Base-by-base conservation (phyloP, 2,888 invertebrate species). In the Drosophila sordidula region DNA sequence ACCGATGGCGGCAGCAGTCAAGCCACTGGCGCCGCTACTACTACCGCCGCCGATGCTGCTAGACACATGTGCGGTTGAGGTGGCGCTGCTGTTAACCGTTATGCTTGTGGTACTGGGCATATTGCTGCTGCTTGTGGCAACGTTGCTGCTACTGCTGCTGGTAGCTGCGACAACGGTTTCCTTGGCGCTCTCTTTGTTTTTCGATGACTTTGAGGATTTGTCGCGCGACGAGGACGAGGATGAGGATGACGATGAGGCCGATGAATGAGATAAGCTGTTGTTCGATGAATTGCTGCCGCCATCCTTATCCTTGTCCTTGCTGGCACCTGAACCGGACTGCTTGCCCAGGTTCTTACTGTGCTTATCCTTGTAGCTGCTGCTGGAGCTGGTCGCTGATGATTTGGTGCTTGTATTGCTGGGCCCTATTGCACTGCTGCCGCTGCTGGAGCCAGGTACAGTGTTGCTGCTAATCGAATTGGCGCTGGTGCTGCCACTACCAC, bases 331-430 rank as follows among this genome's bases (percentile, higher is more conserved):
- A 6, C 74, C 61, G 1, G 75, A 75, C 61, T 90, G 78, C 69
- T 92, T 92, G 73, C 83, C 89, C 4, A 90, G 38, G 76, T 71
- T 90, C 79, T 92, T 92, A 70, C 90, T 90, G 71, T 92, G 92
- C 65, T 92, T 92, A 50, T 92, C 92, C 71, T 92, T 92, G 38
- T 92, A 92, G 68, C 91, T 92, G 54, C 89, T 87, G 63, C 83
- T 73, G 6, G 79, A 68, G 44, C 69, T 75, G 47, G 67, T 67
- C 0, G 79, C 62, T 4, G 76, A 69, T 38, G 76, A 61, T 49
- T 73, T 76, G 29, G 36, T 76, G 36, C 47, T 72, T 14, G 55
- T 11, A 72, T 76, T 66, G 59, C 47, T 69, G 44, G 42, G 6
- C 14, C 49, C 78, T 22, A 56, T 42, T 14, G 56, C 44, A 49